phyloP scores from a whole-genome alignment of 1,140 invertebrate species.

The Penaeus chinensis region DNA sequence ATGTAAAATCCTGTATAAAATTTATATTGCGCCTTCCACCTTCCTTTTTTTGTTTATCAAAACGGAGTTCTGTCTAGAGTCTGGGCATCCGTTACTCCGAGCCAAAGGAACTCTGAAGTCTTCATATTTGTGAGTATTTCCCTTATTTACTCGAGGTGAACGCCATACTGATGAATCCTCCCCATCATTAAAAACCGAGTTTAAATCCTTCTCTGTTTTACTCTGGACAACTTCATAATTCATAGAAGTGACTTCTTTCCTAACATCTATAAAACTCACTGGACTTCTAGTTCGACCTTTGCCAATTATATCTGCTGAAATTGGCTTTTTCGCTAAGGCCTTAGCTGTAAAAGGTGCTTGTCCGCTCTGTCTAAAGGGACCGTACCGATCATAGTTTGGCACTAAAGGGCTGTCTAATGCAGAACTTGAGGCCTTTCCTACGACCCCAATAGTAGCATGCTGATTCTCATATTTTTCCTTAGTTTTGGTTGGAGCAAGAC shows the following conservation, averaged over 20 bases:
- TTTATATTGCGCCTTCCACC: slow-evolving; percentile 8
- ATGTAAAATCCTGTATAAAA: too few species aligned
- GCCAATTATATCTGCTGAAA: background rate
- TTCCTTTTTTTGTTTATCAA: slow-evolving; percentile 38
- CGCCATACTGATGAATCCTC: slow-evolving; percentile 35
- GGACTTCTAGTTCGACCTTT: background rate
- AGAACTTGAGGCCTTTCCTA: slow-evolving; percentile 32
- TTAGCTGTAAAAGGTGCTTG: too few species aligned
- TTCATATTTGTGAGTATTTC: slow-evolving; percentile 50
- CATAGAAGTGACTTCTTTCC: background rate
- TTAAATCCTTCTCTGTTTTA: slow-evolving; percentile 25
- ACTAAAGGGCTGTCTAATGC: background rate
- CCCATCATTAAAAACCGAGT: background rate
- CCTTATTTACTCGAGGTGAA: slow-evolving; percentile 43
- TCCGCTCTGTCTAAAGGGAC: too few species aligned
- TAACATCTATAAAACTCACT: background rate
- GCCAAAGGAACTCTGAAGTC: slow-evolving; percentile 36
- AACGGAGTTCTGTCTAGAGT: slow-evolving; percentile 17
- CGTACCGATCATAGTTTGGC: too few species aligned
- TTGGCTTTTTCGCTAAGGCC: too few species aligned
- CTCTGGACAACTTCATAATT: background rate
- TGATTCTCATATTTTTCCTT: slow-evolving; percentile 39
- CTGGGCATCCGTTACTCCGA: slow-evolving; percentile 33
- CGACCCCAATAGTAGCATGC: slow-evolving; percentile 30
- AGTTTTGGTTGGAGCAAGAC: slow-evolving; percentile 42